Conservation (phyloP, 37 sponge, comb jelly and placozoan species). For the Petrosia ficiformis region DNA sequence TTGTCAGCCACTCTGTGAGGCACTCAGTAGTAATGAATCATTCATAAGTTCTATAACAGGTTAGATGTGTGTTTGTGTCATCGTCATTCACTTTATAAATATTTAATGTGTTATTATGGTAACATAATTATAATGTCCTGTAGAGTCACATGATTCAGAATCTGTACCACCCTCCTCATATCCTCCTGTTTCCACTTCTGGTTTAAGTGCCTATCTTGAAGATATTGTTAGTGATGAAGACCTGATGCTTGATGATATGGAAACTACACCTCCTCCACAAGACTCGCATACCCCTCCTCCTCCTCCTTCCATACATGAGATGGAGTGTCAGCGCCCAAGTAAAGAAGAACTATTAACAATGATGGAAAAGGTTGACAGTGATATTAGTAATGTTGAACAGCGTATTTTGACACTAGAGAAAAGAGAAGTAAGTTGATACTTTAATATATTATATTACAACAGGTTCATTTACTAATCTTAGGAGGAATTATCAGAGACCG, state of each 20-base stretch:
- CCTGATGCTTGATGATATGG: neutral
- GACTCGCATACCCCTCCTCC: too few relatives aligned
- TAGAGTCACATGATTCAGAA: too few relatives aligned
- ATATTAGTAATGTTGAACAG: conserved; percentile 47
- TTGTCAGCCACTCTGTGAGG: conserved; percentile 12
- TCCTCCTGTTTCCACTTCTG: neutral
- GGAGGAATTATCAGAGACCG: too few relatives aligned
- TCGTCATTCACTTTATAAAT: too few relatives aligned
- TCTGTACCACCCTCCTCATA: neutral
- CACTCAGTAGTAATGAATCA: conserved; percentile 2
- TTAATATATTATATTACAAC: too few relatives aligned
- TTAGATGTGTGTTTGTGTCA: too few relatives aligned
- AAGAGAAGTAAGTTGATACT: conserved; percentile 38
- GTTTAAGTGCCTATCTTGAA: conserved; percentile 58
- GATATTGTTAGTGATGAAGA: conserved; percentile 87
- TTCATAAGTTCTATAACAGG: neutral
- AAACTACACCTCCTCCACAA: neutral
- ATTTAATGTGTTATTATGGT: too few relatives aligned
- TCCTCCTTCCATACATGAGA: neutral
- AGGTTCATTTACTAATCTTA: too few relatives aligned
- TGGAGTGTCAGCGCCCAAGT: conserved; percentile 13
- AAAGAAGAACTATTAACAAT: conserved; percentile 71
- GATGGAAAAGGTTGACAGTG: conserved; percentile 76
- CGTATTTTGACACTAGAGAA: conserved; percentile 50
- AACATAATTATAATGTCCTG: too few relatives aligned